Evolutionary conservation across 2,888 invertebrate species (phyloP).

Genomic region (Miltochrista miniata): DNA sequence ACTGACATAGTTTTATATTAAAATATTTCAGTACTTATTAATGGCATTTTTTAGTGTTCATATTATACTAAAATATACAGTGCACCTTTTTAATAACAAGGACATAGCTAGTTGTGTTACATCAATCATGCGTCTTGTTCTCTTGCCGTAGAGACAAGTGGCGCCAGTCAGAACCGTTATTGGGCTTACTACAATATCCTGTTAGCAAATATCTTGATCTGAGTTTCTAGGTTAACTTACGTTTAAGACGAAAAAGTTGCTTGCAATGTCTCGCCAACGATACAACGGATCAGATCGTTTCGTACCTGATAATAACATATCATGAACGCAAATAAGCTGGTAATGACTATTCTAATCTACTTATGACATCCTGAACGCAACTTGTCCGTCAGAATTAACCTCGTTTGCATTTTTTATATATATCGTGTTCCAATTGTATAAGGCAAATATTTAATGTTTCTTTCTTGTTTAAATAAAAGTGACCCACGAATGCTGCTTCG

Average conservation of each 20-base stretch:
- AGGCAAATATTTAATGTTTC: neutral
- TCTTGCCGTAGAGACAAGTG: constrained; percentile 20
- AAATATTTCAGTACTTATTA: no score
- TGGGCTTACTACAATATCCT: constrained; percentile 39
- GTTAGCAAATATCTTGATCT: constrained; percentile 40
- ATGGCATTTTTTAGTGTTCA: no score
- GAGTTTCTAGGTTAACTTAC: constrained; percentile 41
- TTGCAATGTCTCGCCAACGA: constrained; percentile 20
- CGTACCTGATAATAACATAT: constrained; percentile 16
- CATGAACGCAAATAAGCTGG: constrained; percentile 19
- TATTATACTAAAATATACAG: neutral
- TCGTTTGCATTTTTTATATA: constrained; percentile 1
- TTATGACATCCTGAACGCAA: constrained; percentile 14
- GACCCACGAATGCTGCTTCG: no score
- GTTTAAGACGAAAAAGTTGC: constrained; percentile 32
- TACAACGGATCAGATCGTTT: constrained; percentile 1
- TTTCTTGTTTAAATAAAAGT: no score
- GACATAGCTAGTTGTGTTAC: constrained; percentile 11
- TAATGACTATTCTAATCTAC: constrained; percentile 4
- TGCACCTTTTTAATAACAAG: constrained; percentile 7
- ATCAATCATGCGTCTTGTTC: constrained; percentile 15
- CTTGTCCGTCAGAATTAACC: constrained; percentile 3
- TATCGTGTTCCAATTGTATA: neutral
- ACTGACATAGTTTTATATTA: no score
- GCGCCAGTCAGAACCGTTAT: constrained; percentile 32